Base-by-base conservation (phyloP, 1,140 invertebrate genomes). In the Drosophila chauvacae region DNA sequence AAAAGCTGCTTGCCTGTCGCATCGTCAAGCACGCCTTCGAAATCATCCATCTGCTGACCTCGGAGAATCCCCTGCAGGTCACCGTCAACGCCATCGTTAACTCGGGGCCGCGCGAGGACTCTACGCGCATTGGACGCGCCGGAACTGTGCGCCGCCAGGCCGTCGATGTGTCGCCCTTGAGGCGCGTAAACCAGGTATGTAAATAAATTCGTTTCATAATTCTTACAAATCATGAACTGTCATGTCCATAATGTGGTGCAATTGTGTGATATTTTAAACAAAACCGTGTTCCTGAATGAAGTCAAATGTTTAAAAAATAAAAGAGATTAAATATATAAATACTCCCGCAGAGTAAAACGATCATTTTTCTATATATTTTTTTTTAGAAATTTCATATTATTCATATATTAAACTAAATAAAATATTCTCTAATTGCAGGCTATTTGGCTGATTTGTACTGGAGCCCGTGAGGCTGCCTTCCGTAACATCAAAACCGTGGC, bases 11-110 rank as follows among this genome's bases (percentile, higher is more conserved):
- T 97, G 97, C 99, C 61, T 98, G 99, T 14, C 95, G 98, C 59
- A 99, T 99, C 93, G 98, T 99, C 1, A 99, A 99, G 92, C 99
- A 99, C 93, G 96, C 98, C 1, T 99, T 99, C 94, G 99, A 99
- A 94, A 99, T 99, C 92, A 99, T 99, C 91, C 97, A 99, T 93
- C 94, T 99, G 73, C 94, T 99, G 0, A 99, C 99, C 81, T 98
- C 98, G 76, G 98, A 99, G 94, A 96, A 96, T 85, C 96, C 96
- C 44, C 93, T 96, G 7, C 95, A 95, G 93, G 97, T 98, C 94
- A 93, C 42, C 13, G 41, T 53, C 10, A 51, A 41, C 7, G 69
- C 69, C 13, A 72, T 72, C 6, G 69, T 72, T 3, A 72, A 99
- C 94, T 98, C 98, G 81, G 99, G 99, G 23, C 99, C 99, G 33